phyloP scores from a whole-genome alignment of 2,888 invertebrate species.

The Drosophila kambysellisi region DNA sequence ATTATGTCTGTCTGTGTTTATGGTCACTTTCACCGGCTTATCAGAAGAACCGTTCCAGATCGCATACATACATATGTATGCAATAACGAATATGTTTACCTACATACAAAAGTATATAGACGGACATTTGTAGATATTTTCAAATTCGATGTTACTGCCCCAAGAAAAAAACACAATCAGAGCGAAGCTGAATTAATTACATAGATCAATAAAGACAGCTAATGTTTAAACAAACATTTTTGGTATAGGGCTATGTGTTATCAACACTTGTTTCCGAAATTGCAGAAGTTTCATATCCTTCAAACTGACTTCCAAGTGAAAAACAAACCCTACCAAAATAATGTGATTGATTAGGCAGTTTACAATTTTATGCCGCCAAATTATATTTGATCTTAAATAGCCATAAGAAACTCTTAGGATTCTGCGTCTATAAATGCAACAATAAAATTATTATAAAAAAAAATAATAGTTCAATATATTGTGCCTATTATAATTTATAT shows the following conservation, averaged over 20 bases:
- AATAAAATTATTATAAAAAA: not conserved
- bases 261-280: not conserved
- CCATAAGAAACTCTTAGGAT: not conserved
- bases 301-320: not conserved
- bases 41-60: slow-evolving; percentile 36
- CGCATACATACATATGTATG: slow-evolving; percentile 3
- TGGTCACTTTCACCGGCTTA: slow-evolving; percentile 45
- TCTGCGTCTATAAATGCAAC: not conserved
- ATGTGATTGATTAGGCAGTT: not conserved
- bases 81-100: not conserved
- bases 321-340: not conserved
- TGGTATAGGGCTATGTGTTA: not conserved
- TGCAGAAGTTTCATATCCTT: not conserved
- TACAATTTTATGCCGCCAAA: not conserved
- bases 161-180: not conserved
- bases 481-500: not conserved
- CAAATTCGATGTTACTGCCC: slow-evolving; percentile 6
- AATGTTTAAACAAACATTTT: not conserved
- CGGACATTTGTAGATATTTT: slow-evolving; percentile 8
- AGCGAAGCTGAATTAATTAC: not conserved
- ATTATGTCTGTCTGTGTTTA: slow-evolving; percentile 3
- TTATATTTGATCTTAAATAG: no score
- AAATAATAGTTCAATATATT: not conserved
- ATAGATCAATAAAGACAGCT: not conserved
- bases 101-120: not conserved